Conservation (phyloP, 2,113 vertebrate genomes). For the Mesocricetus auratus region DNA sequence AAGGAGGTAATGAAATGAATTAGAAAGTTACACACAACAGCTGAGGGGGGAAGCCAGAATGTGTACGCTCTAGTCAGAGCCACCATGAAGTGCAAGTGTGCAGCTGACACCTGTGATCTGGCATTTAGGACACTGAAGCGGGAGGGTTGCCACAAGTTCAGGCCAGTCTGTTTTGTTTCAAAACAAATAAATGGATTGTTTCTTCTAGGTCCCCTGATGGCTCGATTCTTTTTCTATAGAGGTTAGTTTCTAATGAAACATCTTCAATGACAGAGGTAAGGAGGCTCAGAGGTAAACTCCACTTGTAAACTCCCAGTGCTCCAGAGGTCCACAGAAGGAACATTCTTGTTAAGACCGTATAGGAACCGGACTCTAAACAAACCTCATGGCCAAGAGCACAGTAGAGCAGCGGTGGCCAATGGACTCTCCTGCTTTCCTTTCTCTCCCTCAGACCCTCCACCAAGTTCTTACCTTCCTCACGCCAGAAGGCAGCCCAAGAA, state of each 20-base stretch:
- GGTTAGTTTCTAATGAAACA: neutral
- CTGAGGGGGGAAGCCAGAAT: neutral
- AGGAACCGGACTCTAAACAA: neutral
- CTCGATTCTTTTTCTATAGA: neutral
- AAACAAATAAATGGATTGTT: neutral
- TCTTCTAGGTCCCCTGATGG: too few relatives aligned
- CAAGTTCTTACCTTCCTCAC: neutral
- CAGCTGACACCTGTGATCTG: too few relatives aligned
- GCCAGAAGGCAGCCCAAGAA: neutral
- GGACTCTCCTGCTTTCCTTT: neutral
- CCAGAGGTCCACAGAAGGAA: neutral
- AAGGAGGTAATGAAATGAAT: slow-evolving; percentile 10
- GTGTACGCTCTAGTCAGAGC: neutral
- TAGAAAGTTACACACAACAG: neutral
- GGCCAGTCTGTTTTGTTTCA: neutral
- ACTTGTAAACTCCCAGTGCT: neutral
- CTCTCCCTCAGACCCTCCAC: neutral
- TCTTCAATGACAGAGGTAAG: neutral
- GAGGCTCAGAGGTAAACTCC: neutral
- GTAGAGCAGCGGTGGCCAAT: neutral
- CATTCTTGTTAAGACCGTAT: neutral
- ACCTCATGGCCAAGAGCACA: neutral
- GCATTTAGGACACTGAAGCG: neutral
- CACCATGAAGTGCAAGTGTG: neutral
- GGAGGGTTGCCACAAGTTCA: neutral